A percentile compares a stretch with the other conserved stretches of the same genome.
These are phyloP conservation scores for Helarctos malayanus DNA, from an alignment of 2,797 vertebrate genomes.

Conservation along the genomic window DNA sequence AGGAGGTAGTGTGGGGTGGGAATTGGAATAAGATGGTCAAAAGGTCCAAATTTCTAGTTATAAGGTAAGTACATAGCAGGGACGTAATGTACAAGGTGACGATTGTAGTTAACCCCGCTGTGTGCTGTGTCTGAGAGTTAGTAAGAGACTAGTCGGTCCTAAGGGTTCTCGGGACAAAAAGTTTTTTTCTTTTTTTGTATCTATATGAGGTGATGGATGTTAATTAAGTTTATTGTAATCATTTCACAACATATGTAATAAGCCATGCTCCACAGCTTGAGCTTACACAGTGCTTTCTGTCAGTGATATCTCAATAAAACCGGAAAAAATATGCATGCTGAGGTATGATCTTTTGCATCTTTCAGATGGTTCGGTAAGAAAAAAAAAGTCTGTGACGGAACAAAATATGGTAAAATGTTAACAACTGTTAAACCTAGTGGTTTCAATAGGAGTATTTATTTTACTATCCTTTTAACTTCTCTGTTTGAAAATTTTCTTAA, in stretches of 20 bases:
- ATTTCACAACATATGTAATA: background rate
- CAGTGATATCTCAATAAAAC: background rate
- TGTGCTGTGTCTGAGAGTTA: background rate
- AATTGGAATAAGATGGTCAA: background rate
- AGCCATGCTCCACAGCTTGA: background rate
- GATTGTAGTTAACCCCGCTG: too few relatives aligned
- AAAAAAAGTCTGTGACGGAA: background rate
- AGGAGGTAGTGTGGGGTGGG: too few relatives aligned
- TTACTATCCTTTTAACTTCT: background rate
- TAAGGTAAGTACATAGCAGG: background rate
- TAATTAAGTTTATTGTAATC: background rate
- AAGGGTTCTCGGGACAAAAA: background rate
- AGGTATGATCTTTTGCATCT: background rate
- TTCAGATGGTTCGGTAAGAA: background rate
- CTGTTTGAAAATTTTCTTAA: background rate
- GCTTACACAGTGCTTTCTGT: background rate
- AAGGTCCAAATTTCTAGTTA: background rate
- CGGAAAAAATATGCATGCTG: background rate
- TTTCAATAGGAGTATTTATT: background rate
- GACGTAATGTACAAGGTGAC: fast-evolving
- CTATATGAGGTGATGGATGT: background rate
- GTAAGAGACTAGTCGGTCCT: background rate
- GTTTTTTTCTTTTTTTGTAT: background rate
- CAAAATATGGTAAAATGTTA: background rate
- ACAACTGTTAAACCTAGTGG: background rate